Conservation (phyloP, 2,888 invertebrate species). For the Ptychoptera albimana region DNA sequence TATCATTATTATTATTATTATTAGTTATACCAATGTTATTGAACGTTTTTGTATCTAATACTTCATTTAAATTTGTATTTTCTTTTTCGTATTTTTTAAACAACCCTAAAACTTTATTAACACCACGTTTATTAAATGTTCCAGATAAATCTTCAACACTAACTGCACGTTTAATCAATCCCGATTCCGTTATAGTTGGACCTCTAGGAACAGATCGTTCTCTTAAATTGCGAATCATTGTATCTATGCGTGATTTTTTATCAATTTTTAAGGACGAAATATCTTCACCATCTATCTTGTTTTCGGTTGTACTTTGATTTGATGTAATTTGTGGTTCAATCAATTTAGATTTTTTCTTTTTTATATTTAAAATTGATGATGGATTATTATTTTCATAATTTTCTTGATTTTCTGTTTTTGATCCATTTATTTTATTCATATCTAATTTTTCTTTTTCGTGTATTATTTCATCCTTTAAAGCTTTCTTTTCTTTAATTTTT, state of each 20-base stretch:
- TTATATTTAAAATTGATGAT: constrained; percentile 3
- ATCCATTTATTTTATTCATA: too few relatives aligned
- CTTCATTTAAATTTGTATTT: constrained; percentile 29
- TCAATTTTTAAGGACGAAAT: constrained; percentile 18
- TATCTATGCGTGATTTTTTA: constrained; percentile 33
- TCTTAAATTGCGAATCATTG: constrained; percentile 41
- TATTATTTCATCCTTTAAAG: constrained; percentile 2
- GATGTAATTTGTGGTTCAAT: too few relatives aligned
- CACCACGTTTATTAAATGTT: constrained; percentile 44
- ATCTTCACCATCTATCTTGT: neutral
- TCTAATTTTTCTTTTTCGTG: neutral
- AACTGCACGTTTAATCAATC: constrained; percentile 51
- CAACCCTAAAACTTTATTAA: constrained; percentile 58
- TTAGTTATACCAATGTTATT: constrained; percentile 26
- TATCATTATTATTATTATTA: constrained; percentile 17
- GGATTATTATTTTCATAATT: constrained; percentile 18
- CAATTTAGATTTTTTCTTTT: neutral
- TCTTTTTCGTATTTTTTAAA: constrained; percentile 58
- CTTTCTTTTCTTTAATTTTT: constrained; percentile 19
- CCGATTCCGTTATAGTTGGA: constrained; percentile 42
- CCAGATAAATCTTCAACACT: constrained; percentile 51
- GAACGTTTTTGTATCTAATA: constrained; percentile 24
- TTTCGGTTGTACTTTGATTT: too few relatives aligned
- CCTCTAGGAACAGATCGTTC: constrained; percentile 49
- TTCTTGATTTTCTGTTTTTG: too few relatives aligned